Conservation (phyloP, 2,113 vertebrate genomes). For the Eurystomus gularis region DNA sequence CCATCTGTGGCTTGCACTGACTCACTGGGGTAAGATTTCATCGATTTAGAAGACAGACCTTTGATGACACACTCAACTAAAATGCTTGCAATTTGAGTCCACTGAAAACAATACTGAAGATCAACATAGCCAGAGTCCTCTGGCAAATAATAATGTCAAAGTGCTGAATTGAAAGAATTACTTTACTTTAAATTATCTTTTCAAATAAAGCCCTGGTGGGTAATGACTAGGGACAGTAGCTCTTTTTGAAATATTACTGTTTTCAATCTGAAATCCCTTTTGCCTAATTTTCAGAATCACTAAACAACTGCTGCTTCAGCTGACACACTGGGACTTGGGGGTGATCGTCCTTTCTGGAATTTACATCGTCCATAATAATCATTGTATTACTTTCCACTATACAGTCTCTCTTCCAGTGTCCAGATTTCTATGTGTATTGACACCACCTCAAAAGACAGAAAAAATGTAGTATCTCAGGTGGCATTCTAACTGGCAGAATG, state of each 20-base stretch:
- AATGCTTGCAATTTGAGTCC: background rate
- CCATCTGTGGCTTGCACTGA: background rate
- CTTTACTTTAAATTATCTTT: background rate
- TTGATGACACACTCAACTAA: background rate
- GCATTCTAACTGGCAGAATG: background rate
- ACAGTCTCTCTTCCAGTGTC: background rate
- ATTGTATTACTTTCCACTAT: background rate
- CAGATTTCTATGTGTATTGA: background rate
- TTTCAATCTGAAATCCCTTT: background rate
- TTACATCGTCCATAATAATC: background rate
- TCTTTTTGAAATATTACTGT: background rate
- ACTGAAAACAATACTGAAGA: background rate
- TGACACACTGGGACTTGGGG: background rate
- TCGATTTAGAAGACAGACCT: background rate
- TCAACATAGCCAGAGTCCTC: background rate
- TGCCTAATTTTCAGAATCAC: background rate
- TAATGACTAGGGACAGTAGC: background rate
- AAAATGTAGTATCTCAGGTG: background rate
- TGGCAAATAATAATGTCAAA: background rate
- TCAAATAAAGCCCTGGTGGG: background rate
- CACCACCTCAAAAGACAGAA: background rate
- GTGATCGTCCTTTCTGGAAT: background rate
- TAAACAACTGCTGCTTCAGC: background rate
- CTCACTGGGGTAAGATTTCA: background rate
- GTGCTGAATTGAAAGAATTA: background rate